These are phyloP conservation scores for Tridacna gigas DNA, from an alignment of 2,888 invertebrate genomes.

Conservation along the genomic window DNA sequence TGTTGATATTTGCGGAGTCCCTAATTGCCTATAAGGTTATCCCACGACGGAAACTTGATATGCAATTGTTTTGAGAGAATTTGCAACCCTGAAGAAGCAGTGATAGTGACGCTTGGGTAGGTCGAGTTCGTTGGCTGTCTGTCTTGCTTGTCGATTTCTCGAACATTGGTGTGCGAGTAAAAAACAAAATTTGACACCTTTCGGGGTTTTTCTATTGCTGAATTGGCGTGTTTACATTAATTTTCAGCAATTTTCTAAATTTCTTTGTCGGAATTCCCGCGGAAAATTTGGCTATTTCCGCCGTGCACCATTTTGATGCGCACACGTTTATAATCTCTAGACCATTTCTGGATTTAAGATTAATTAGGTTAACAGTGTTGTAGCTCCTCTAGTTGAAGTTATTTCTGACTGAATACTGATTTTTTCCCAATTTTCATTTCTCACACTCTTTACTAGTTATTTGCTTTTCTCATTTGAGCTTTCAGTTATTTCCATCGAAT, in stretches of 20 bases:
- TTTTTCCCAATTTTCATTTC: not conserved
- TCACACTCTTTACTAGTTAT: not conserved
- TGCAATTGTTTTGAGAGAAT: not conserved
- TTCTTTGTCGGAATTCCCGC: not conserved
- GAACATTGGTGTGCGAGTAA: no score
- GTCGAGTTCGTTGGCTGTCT: not conserved
- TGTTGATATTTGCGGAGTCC: not conserved
- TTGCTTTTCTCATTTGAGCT: not conserved
- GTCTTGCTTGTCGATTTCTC: not conserved
- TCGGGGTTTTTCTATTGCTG: not conserved
- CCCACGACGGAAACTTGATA: not conserved
- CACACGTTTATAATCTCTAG: not conserved
- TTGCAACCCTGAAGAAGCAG: not conserved
- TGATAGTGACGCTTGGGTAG: not conserved
- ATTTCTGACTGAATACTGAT: not conserved
- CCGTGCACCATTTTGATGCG: slow-evolving; percentile 4
- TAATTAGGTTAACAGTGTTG: not conserved
- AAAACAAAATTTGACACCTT: not conserved
- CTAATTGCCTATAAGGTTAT: not conserved
- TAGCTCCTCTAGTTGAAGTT: not conserved
- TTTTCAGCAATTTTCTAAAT: not conserved
- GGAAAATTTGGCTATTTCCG: not conserved
- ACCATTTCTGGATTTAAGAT: not conserved
- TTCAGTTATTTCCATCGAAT: not conserved
- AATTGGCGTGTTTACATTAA: not conserved